Evolutionary conservation across 2,888 invertebrate species (phyloP).

Genomic region (Drosophila antonietae): DNA sequence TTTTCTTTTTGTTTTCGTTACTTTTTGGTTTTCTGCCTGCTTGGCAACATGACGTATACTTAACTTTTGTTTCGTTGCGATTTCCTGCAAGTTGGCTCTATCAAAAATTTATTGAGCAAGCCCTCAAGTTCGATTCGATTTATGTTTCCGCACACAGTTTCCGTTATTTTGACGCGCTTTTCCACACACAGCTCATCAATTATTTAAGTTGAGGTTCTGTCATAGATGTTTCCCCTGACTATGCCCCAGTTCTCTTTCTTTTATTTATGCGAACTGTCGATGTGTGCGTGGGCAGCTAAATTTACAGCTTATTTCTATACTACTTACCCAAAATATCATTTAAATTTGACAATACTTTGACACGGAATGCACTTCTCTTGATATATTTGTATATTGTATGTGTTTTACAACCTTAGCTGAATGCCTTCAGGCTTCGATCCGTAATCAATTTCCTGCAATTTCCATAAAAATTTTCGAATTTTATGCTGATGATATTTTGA

Average conservation of each 20-base stretch:
- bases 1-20: conserved; percentile 19
- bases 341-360: conserved; percentile 35
- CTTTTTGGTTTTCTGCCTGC: conserved; percentile 11
- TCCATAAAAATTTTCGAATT: conserved; percentile 19
- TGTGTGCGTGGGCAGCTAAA: conserved; percentile 36
- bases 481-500: conserved; percentile 34
- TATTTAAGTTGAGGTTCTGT: conserved; percentile 50
- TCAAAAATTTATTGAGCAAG: conserved; percentile 76
- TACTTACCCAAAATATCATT: conserved; percentile 20
- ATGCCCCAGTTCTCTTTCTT: neutral
- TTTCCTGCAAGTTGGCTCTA: conserved; percentile 47
- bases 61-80: conserved; percentile 49
- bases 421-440: conserved; percentile 7
- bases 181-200: conserved; percentile 66
- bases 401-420: conserved; percentile 1
- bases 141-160: conserved; percentile 67
- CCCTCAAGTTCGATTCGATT: conserved; percentile 70
- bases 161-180: conserved; percentile 58
- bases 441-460: conserved; percentile 37
- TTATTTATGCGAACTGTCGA: conserved; percentile 31
- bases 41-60: conserved; percentile 63
- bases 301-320: conserved; percentile 39
- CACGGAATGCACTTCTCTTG: neutral
- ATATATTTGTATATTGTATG: too few relatives aligned
- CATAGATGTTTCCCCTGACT: conserved; percentile 21